phyloP scores from a whole-genome alignment of 2,888 invertebrate genomes.

The Ennomos erosarius region DNA sequence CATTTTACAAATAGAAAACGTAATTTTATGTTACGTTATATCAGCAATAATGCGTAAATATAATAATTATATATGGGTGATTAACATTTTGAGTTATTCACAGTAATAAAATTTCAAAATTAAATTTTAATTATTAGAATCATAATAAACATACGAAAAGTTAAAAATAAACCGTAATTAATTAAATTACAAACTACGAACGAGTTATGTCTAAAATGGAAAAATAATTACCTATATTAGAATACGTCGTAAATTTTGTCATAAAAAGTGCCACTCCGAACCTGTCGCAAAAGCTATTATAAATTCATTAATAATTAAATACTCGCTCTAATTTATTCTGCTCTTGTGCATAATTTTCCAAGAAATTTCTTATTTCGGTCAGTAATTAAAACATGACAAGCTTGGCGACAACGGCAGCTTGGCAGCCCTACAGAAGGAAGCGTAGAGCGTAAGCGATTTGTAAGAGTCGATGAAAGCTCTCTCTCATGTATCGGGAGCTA shows the following conservation, averaged over 20 bases:
- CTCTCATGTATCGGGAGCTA: slow-evolving; percentile 59
- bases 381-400: slow-evolving; percentile 38
- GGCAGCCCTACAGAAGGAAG: slow-evolving; percentile 45
- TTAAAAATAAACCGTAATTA: not conserved
- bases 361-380: slow-evolving; percentile 32
- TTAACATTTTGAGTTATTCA: too few relatives aligned
- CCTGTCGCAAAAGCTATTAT: slow-evolving; percentile 32
- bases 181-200: slow-evolving; percentile 9
- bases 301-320: slow-evolving; percentile 40
- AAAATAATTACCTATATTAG: slow-evolving; percentile 33
- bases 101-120: too few relatives aligned
- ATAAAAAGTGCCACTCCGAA: slow-evolving; percentile 35
- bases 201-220: slow-evolving; percentile 28
- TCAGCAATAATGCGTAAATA: too few relatives aligned
- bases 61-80: too few relatives aligned
- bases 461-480: slow-evolving; percentile 80
- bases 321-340: slow-evolving; percentile 39
- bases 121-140: too few relatives aligned
- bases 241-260: slow-evolving; percentile 35
- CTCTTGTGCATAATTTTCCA: slow-evolving; percentile 38
- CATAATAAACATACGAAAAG: too few relatives aligned
- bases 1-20: too few relatives aligned
- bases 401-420: slow-evolving; percentile 21
- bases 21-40: too few relatives aligned
- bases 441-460: slow-evolving; percentile 71